phyloP scores from a whole-genome alignment of 2,113 vertebrate species.

The Ceyx margarethae region DNA sequence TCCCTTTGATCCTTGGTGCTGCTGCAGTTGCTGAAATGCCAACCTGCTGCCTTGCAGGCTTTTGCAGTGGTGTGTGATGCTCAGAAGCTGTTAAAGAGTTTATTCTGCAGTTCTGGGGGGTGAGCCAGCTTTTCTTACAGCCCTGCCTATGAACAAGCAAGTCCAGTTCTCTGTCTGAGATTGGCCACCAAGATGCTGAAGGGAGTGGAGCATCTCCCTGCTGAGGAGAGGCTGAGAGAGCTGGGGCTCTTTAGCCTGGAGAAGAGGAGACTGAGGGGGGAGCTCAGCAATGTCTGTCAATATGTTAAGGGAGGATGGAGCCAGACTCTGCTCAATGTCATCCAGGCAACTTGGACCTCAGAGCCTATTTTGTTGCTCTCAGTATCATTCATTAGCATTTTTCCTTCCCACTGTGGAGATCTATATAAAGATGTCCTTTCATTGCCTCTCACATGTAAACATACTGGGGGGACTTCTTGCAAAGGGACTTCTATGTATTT shows the following conservation, averaged over 20 bases:
- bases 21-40: neutral
- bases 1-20: neutral
- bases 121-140: constrained; percentile 25
- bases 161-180: neutral
- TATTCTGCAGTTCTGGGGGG: constrained; percentile 5
- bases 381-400: constrained; percentile 30
- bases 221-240: no score
- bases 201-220: no score
- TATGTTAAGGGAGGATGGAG: no score
- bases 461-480: constrained; percentile 56
- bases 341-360: neutral
- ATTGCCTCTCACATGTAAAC: constrained; percentile 54
- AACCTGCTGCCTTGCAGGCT: constrained; percentile 3
- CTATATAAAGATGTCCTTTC: constrained; percentile 61
- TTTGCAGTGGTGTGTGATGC: neutral
- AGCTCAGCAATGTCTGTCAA: no score
- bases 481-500: constrained; percentile 70
- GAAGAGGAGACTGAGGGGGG: no score
- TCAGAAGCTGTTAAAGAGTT: neutral
- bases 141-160: neutral
- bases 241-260: no score
- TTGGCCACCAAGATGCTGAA: no score
- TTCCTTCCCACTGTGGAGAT: constrained; percentile 41
- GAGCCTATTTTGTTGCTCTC: constrained; percentile 30
- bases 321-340: no score